phyloP scores from a whole-genome alignment of 2,797 vertebrate species.

The Mormyrops attenuatus region DNA sequence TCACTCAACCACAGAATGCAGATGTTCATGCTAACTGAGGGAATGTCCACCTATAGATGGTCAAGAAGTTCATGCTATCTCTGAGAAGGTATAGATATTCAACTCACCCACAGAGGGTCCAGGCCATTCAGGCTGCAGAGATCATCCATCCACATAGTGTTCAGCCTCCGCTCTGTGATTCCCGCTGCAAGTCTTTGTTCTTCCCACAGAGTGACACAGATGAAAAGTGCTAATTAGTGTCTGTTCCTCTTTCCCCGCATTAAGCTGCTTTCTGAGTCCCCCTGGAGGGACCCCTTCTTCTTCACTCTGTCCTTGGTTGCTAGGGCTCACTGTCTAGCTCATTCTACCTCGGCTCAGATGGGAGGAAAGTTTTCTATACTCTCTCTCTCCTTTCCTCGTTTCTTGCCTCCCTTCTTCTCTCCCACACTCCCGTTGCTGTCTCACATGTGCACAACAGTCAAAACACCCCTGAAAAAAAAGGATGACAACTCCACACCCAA shows the following conservation, averaged over 20 bases:
- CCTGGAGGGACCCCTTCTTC: not conserved
- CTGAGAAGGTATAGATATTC: not conserved
- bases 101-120: conserved; percentile 55
- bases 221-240: not conserved
- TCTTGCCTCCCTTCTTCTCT: not conserved
- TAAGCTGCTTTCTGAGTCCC: not conserved
- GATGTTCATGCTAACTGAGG: not conserved
- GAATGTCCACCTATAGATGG: not conserved
- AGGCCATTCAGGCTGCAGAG: conserved; percentile 53
- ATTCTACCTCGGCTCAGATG: not conserved
- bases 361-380: not conserved
- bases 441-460: not conserved
- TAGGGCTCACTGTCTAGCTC: not conserved
- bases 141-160: conserved; percentile 47
- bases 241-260: not conserved
- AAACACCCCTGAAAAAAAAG: conserved; percentile 13
- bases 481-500: not conserved
- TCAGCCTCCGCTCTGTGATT: not conserved
- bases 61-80: not conserved
- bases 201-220: not conserved
- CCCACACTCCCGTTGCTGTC: not conserved
- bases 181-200: not conserved
- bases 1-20: not conserved
- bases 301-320: not conserved
- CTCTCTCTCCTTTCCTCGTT: not conserved